Percentiles rank a stretch among this genome's conserved stretches.
Evolutionary conservation across 2,113 vertebrate species (phyloP).

Genomic region (Malaclemys terrapin): DNA sequence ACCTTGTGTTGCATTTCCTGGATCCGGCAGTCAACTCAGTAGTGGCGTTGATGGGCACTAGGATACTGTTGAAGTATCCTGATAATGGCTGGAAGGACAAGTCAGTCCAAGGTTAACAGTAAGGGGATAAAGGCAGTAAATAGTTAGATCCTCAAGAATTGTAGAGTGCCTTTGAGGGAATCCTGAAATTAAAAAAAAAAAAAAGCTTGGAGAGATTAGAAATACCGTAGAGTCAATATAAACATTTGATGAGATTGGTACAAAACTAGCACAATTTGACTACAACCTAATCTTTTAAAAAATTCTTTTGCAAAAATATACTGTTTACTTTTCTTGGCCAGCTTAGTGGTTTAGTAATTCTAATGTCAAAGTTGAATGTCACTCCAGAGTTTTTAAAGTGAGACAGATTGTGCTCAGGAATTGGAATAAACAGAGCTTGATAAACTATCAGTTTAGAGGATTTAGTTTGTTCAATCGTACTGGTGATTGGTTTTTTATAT

Average conservation of each 20-base stretch:
- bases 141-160: neutral
- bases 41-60: rapidly evolving
- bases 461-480: too few species aligned
- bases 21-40: rapidly evolving
- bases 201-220: neutral
- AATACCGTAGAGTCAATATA: neutral
- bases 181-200: neutral
- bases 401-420: too few species aligned
- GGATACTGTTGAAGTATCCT: neutral
- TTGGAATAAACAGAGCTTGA: too few species aligned
- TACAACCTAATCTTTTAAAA: too few species aligned
- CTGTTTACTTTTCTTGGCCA: too few species aligned
- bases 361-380: too few species aligned
- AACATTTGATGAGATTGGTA: neutral
- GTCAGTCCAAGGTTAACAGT: neutral
- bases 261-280: neutral
- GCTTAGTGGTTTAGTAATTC: too few species aligned
- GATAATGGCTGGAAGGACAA: neutral
- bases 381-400: too few species aligned
- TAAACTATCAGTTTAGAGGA: too few species aligned
- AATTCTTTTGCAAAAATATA: neutral
- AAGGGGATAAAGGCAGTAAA: neutral
- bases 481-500: too few species aligned
- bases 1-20: neutral
- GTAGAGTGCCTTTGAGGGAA: constrained; percentile 14